A percentile compares a stretch with the other conserved stretches of the same genome.
Evolutionary conservation across 2,797 vertebrate species (phyloP).

Genomic region (Apogon talboti): DNA sequence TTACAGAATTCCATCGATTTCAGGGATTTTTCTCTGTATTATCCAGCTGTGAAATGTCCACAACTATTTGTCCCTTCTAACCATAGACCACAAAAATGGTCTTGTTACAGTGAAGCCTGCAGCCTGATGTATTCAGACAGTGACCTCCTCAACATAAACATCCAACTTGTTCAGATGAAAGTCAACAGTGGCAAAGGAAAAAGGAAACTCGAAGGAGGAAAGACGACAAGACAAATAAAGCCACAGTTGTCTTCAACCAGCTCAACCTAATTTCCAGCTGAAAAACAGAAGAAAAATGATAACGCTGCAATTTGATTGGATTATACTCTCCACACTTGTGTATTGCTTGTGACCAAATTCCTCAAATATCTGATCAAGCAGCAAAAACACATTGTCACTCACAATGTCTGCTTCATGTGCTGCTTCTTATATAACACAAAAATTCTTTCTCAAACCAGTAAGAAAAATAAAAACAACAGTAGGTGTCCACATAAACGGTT

Average conservation of each 20-base stretch:
- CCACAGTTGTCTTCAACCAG: background rate
- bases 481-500: no score
- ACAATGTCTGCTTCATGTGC: no score
- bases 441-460: no score
- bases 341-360: conserved; percentile 3
- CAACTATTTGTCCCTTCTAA: background rate
- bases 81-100: background rate
- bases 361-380: conserved; percentile 13
- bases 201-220: background rate
- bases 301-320: background rate
- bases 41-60: conserved; percentile 4
- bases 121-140: conserved; percentile 7
- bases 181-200: background rate
- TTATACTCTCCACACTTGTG: background rate
- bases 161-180: background rate
- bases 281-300: background rate
- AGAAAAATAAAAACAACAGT: no score
- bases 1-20: no score
- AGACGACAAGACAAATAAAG: background rate
- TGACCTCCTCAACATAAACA: conserved; percentile 1
- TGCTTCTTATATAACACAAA: no score
- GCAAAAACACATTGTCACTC: background rate
- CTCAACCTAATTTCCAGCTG: background rate
- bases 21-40: background rate
- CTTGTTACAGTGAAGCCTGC: conserved; percentile 16